Conservation (phyloP, 2,888 invertebrate genomes). For the Macropis europaea region DNA sequence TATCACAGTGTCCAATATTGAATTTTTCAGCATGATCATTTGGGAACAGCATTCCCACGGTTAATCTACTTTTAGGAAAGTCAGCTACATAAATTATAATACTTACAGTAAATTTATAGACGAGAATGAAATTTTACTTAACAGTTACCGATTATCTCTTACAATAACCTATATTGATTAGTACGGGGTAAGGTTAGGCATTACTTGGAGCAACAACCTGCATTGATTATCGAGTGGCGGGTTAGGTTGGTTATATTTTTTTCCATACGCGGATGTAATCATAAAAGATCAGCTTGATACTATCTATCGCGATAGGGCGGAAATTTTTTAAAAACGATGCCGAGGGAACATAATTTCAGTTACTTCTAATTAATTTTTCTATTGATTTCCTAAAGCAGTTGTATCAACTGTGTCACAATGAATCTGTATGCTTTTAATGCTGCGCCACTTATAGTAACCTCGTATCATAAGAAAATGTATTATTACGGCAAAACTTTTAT, state of each 20-base stretch:
- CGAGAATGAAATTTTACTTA: not conserved
- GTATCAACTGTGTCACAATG: too few relatives aligned
- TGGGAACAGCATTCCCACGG: not conserved
- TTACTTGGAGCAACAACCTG: constrained; percentile 52
- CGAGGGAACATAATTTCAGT: not conserved
- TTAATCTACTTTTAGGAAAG: too few relatives aligned
- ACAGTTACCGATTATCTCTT: constrained; percentile 13
- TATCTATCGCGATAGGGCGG: not conserved
- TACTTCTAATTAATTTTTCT: not conserved
- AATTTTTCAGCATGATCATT: not conserved
- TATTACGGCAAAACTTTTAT: not conserved
- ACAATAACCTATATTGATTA: constrained; percentile 42
- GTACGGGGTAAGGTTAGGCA: constrained; percentile 17
- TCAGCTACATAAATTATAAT: too few relatives aligned
- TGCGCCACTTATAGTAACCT: too few relatives aligned
- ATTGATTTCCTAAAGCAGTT: too few relatives aligned
- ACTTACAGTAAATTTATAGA: not conserved
- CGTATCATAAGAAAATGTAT: not conserved
- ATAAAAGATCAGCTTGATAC: constrained; percentile 30
- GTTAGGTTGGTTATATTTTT: constrained; percentile 40
- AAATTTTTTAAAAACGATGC: not conserved
- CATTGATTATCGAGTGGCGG: constrained; percentile 50
- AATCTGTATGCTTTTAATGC: too few relatives aligned
- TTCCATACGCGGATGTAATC: constrained; percentile 11
- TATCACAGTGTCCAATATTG: not conserved